These are phyloP conservation scores for Pseudopleuronectes americanus DNA, from an alignment of 2,797 vertebrate genomes.

Conservation along the genomic window DNA sequence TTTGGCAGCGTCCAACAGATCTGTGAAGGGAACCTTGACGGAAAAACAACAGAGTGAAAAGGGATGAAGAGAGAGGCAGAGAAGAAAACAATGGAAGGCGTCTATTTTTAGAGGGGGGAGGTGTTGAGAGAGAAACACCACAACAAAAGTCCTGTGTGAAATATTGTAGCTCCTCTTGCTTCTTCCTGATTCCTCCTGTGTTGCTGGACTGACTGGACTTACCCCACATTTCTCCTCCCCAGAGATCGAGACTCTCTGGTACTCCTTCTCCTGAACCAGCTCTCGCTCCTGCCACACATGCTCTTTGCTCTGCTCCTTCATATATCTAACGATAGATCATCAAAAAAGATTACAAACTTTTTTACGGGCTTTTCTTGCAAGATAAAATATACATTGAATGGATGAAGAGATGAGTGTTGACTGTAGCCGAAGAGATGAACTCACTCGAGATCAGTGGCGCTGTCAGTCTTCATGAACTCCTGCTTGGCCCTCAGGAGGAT, in stretches of 20 bases:
- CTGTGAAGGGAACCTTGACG: conserved; percentile 94
- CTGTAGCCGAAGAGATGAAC: conserved; percentile 54
- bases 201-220: conserved; percentile 55
- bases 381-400: not conserved
- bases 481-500: conserved; percentile 97
- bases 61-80: not conserved
- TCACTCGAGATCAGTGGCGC: conserved; percentile 92
- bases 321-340: conserved; percentile 66
- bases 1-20: conserved; percentile 95
- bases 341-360: not conserved
- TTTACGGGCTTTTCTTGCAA: not conserved
- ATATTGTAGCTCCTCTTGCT: not conserved
- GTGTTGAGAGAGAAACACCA: not conserved
- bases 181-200: not conserved
- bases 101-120: too few species aligned
- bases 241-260: conserved; percentile 93
- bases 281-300: conserved; percentile 89
- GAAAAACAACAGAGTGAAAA: conserved; percentile 10
- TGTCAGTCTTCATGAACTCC: conserved; percentile 98
- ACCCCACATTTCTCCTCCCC: conserved; percentile 98
- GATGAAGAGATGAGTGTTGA: not conserved
- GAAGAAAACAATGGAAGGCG: not conserved
- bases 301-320: conserved; percentile 89
- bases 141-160: not conserved
- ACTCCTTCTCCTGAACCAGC: conserved; percentile 87